Evolutionary conservation across 1,140 invertebrate genomes (phyloP), one percentile per base, ranked within the genome.

Genomic region (Belonocnema kinseyi): DNA sequence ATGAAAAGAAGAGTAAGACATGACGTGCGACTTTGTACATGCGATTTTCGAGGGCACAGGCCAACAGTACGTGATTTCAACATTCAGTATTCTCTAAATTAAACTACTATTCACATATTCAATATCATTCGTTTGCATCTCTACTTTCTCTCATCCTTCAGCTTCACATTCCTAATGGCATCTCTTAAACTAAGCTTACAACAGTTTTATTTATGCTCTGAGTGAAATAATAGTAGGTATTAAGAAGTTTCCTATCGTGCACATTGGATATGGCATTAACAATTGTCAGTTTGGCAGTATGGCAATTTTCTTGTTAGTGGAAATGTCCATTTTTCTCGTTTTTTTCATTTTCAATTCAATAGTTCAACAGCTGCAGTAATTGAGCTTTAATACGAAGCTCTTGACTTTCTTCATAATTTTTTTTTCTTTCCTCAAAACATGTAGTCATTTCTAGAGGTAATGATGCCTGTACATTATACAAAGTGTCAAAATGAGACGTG

Each of bases 281-380:
- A 91, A 89, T 91, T 90, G 86, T 91, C 89, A 86, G 89, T 91
- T 91, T 91, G 90, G 90, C 90, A 91, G 90, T 91, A 90, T 88
- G 88, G 88, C 85, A 90, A 89, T 90, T 88, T 88, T 86, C 82
- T 85, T 86, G 75, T 89, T 79, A 84, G 84, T 87, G 85, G 87
- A 85, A 40, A 66, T 10, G 61, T 7, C 40, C 16, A 85, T 83
- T 86, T 86, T 84, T 77, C 85, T 83, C 75, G 21, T 1, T 26
- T 26, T 26, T 71, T 17, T 75, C 58, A 50, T 74, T 11, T 26
- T 72, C 21, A 26, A 21, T 79, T 70, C 81, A 58, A 77, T 73
- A 56, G 13, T 77, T 51, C 61, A 74, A 77, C 82, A 82, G 79
- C 79, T 74, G 74, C 21, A 33, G 56, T 84, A 84, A 50, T 76